Evolutionary conservation across 2,113 vertebrate genomes (phyloP).

Genomic region (Antechinus flavipes): DNA sequence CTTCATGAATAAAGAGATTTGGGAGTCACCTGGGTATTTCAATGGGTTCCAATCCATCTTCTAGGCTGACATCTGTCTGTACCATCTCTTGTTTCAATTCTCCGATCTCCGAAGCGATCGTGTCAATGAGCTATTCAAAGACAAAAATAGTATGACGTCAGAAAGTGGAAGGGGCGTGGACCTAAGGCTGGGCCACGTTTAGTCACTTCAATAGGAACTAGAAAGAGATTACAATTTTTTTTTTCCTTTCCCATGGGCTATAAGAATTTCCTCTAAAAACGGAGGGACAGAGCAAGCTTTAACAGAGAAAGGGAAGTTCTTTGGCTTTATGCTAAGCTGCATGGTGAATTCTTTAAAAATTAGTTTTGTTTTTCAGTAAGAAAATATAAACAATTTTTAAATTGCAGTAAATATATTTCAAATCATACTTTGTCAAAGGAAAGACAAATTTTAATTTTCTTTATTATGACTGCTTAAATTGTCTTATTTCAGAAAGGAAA

Average conservation of each 20-base stretch:
- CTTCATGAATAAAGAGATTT: conserved; percentile 18
- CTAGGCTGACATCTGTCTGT: conserved; percentile 84
- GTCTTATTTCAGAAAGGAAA: neutral
- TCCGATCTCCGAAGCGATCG: conserved; percentile 93
- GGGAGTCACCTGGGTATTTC: conserved; percentile 84
- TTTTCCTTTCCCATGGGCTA: conserved; percentile 57
- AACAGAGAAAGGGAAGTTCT: conserved; percentile 70
- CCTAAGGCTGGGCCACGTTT: conserved; percentile 62
- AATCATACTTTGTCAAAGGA: conserved; percentile 20
- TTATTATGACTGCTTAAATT: neutral
- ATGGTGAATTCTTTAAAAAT: conserved; percentile 24
- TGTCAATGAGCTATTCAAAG: conserved; percentile 93
- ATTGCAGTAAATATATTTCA: neutral
- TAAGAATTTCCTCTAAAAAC: conserved; percentile 79
- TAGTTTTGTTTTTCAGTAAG: conserved; percentile 43
- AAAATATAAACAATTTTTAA: conserved; percentile 49
- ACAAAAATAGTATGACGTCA: conserved; percentile 84
- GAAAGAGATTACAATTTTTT: conserved; percentile 66
- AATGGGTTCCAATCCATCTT: conserved; percentile 80
- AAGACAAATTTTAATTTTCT: neutral
- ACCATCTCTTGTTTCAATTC: conserved; percentile 97
- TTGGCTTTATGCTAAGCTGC: conserved; percentile 24
- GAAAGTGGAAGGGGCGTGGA: conserved; percentile 80
- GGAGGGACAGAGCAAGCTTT: conserved; percentile 19
- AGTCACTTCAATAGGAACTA: conserved; percentile 61